phyloP scores from a whole-genome alignment of 2,797 vertebrate genomes.

The Hippoglossus hippoglossus region DNA sequence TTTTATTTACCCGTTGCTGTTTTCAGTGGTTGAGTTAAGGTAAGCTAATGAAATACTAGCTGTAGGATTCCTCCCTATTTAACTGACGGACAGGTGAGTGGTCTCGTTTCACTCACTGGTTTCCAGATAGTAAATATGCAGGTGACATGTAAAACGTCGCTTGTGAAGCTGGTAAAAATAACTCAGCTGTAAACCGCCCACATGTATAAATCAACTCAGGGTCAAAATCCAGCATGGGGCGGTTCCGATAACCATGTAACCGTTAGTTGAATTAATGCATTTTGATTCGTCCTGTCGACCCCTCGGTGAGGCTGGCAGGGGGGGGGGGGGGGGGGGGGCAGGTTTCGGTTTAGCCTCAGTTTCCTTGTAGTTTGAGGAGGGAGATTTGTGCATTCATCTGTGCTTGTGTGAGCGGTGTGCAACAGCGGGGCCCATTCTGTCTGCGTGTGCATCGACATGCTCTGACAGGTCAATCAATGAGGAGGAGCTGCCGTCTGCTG shows the following conservation, averaged over 20 bases:
- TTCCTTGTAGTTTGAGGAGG: constrained; percentile 25
- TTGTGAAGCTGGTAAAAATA: background rate
- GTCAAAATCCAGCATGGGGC: constrained; percentile 41
- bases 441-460: constrained; percentile 53
- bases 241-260: constrained; percentile 34
- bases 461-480: constrained; percentile 79
- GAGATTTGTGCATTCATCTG: constrained; percentile 31
- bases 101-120: too few species aligned
- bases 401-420: constrained; percentile 38
- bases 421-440: constrained; percentile 51
- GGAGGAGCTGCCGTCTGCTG: constrained; percentile 57
- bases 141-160: too few species aligned
- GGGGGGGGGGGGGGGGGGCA: background rate
- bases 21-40: too few species aligned
- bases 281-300: constrained; percentile 54
- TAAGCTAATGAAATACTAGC: too few species aligned
- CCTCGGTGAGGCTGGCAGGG: constrained; percentile 11
- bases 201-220: constrained; percentile 16
- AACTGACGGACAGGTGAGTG: too few species aligned
- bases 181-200: background rate
- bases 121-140: too few species aligned
- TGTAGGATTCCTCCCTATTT: too few species aligned
- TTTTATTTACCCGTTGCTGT: too few species aligned
- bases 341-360: constrained; percentile 19
- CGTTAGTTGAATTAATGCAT: constrained; percentile 57